These are phyloP conservation scores for Drosophila pseudoobscura DNA, from an alignment of 1,140 invertebrate genomes.

Conservation along the genomic window DNA sequence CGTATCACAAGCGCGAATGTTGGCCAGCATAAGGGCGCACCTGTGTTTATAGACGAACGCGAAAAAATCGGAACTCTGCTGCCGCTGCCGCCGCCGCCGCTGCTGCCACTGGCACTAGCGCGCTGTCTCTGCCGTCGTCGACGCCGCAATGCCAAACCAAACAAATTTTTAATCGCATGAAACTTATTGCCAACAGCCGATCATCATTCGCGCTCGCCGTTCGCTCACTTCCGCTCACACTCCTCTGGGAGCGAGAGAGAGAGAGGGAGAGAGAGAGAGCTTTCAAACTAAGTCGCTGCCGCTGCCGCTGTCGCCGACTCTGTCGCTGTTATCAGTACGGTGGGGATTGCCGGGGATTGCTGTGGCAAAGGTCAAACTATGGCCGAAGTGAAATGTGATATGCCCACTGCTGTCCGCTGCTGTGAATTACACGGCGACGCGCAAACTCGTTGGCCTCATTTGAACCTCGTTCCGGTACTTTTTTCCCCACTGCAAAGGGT, in stretches of 20 bases:
- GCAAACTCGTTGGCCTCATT: constrained; percentile 31
- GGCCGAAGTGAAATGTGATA: constrained; percentile 30
- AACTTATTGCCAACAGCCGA: constrained; percentile 56
- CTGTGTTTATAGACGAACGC: constrained; percentile 67
- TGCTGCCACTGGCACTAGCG: constrained; percentile 35
- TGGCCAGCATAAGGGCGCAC: constrained; percentile 69
- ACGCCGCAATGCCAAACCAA: constrained; percentile 73
- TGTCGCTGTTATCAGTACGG: constrained; percentile 34
- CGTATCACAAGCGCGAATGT: constrained; percentile 65
- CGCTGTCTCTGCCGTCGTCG: constrained; percentile 4
- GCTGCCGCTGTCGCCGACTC: constrained; percentile 12
- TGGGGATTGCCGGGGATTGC: constrained; percentile 6
- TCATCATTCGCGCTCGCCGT: constrained; percentile 21
- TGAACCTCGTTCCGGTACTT: constrained; percentile 33
- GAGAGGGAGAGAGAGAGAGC: background rate
- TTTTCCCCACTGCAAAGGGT: constrained; percentile 30
- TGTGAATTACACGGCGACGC: constrained; percentile 36
- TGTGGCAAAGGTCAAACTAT: constrained; percentile 17
- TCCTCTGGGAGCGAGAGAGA: constrained; percentile 31
- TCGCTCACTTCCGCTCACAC: constrained; percentile 33
- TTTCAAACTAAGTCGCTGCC: constrained; percentile 19
- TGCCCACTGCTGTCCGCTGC: constrained; percentile 9
- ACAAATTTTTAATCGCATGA: constrained; percentile 70
- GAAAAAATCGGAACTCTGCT: constrained; percentile 53
- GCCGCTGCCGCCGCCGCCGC: constrained; percentile 36